These are phyloP conservation scores for Aselliscus stoliczkanus DNA, from an alignment of 2,797 vertebrate genomes.

Conservation along the genomic window DNA sequence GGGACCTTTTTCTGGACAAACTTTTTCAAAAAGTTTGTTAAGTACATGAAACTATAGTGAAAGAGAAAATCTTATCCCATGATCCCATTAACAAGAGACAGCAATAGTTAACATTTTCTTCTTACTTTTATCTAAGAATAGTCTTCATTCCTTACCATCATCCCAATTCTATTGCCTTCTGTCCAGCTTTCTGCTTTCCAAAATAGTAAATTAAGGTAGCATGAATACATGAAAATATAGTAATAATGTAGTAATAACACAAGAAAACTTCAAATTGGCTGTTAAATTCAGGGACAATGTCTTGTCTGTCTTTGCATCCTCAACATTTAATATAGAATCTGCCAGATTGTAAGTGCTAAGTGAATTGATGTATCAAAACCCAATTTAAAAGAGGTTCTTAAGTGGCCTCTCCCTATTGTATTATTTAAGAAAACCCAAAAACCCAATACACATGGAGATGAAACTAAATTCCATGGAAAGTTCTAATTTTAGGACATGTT, in stretches of 20 bases:
- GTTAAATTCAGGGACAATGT: not conserved
- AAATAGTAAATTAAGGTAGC: not conserved
- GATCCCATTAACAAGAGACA: not conserved
- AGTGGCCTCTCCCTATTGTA: not conserved
- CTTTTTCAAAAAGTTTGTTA: slow-evolving; percentile 14
- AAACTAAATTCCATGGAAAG: not conserved
- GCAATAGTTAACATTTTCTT: not conserved
- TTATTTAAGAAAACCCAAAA: too few species aligned
- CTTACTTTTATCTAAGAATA: not conserved
- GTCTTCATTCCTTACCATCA: not conserved
- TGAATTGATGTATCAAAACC: not conserved
- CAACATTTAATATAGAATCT: not conserved
- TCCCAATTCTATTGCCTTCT: not conserved
- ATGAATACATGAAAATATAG: not conserved
- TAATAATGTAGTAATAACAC: not conserved
- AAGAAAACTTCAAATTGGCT: not conserved
- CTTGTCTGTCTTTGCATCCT: not conserved
- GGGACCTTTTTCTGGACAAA: not conserved
- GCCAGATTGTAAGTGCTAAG: not conserved
- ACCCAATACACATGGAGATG: not conserved
- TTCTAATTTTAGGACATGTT: not conserved
- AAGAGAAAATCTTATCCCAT: not conserved
- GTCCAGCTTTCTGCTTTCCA: not conserved
- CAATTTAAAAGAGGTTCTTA: not conserved
- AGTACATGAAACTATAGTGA: not conserved